These are phyloP conservation scores for Enteromius fasciolatus DNA, from an alignment of 2,797 vertebrate species.

Conservation along the genomic window DNA sequence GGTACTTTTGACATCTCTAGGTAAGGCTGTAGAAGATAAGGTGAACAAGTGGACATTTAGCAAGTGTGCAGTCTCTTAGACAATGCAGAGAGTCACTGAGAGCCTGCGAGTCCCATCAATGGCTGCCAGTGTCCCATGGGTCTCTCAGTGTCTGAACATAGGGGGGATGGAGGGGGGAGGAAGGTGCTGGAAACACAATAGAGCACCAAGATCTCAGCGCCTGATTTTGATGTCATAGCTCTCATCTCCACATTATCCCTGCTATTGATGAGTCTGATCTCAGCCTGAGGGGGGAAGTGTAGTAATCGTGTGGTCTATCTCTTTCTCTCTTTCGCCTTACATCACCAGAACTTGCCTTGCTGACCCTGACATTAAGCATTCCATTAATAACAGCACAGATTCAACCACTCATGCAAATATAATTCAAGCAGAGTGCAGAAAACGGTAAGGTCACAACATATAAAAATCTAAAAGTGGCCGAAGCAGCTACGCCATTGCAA, in stretches of 20 bases:
- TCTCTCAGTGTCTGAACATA: conserved; percentile 53
- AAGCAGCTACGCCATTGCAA: background rate
- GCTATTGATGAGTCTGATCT: conserved; percentile 71
- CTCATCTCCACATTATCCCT: conserved; percentile 69
- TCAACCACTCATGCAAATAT: background rate
- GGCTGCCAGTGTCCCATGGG: conserved; percentile 60
- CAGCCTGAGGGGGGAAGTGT: conserved; percentile 24
- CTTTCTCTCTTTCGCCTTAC: background rate
- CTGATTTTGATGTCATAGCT: conserved; percentile 55
- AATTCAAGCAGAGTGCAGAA: background rate
- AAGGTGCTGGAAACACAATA: conserved; percentile 61
- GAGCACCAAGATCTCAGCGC: conserved; percentile 61
- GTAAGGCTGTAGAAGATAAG: conserved; percentile 37
- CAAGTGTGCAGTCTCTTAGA: conserved; percentile 25
- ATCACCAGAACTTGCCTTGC: conserved; percentile 17
- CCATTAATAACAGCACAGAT: conserved; percentile 22
- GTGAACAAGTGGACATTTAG: conserved; percentile 48
- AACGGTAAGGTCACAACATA: background rate
- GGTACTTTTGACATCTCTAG: background rate
- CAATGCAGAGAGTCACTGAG: conserved; percentile 59
- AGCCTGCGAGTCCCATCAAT: conserved; percentile 58
- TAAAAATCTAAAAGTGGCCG: background rate
- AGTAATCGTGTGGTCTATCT: conserved; percentile 53
- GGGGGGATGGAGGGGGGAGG: conserved; percentile 29
- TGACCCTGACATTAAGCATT: conserved; percentile 8